A percentile compares a stretch with the other conserved stretches of the same genome.
Evolutionary conservation across 2,888 invertebrate species (phyloP).

Genomic region (Leptinotarsa haldemani): DNA sequence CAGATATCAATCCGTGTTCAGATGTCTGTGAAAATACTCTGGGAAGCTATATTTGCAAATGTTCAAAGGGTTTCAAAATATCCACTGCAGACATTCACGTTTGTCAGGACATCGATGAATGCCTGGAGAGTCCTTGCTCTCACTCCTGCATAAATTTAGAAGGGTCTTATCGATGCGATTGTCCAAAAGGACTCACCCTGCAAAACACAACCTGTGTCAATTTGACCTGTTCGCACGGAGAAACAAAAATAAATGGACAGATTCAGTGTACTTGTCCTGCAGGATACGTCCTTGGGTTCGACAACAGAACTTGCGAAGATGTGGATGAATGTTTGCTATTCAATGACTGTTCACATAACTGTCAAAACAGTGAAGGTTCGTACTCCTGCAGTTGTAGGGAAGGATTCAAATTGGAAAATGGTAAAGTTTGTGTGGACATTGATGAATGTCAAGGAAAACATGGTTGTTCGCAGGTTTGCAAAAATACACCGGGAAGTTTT

Average conservation of each 20-base stretch:
- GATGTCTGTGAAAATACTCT: slow-evolving; percentile 69
- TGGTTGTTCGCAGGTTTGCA: slow-evolving; percentile 66
- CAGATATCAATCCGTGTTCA: slow-evolving; percentile 64
- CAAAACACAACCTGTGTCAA: slow-evolving; percentile 58
- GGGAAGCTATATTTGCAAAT: slow-evolving; percentile 71
- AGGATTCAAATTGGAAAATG: slow-evolving; percentile 64
- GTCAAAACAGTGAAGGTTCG: slow-evolving; percentile 69
- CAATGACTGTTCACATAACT: slow-evolving; percentile 67
- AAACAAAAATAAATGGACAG: slow-evolving; percentile 56
- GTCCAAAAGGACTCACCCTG: slow-evolving; percentile 52
- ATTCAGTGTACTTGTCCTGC: slow-evolving; percentile 64
- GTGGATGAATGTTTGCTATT: slow-evolving; percentile 65
- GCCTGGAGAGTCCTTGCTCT: slow-evolving; percentile 65
- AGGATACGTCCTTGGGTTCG: slow-evolving; percentile 62
- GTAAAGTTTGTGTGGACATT: slow-evolving; percentile 59
- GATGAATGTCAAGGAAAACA: slow-evolving; percentile 61
- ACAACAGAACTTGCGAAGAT: slow-evolving; percentile 64
- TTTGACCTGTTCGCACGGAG: slow-evolving; percentile 60
- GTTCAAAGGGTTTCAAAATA: slow-evolving; percentile 67
- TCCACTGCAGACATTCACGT: slow-evolving; percentile 54
- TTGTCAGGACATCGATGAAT: slow-evolving; percentile 64
- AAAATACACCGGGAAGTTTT: slow-evolving; percentile 64
- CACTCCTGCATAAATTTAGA: slow-evolving; percentile 71
- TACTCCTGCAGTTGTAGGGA: slow-evolving; percentile 71
- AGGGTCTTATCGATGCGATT: slow-evolving; percentile 72